Conservation (phyloP, 2,888 invertebrate species). For the Mythimna ferrago region DNA sequence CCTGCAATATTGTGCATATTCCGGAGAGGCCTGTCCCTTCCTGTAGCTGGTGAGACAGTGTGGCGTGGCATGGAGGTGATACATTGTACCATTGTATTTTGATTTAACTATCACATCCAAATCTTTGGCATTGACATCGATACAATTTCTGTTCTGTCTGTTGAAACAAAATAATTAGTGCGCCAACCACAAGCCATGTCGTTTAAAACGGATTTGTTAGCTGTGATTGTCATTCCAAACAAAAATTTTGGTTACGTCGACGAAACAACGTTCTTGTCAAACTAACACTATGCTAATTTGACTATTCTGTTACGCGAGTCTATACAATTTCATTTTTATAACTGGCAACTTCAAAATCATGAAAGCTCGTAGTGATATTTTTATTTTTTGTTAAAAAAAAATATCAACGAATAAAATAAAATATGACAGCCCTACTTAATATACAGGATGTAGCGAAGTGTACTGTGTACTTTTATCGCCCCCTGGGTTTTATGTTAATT, state of each 20-base stretch:
- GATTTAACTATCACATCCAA: background rate
- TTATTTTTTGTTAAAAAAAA: background rate
- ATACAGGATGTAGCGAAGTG: conserved; percentile 68
- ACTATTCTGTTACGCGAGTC: no score
- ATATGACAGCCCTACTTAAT: conserved; percentile 70
- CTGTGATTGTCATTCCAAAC: background rate
- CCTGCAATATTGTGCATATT: conserved; percentile 38
- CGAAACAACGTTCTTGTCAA: background rate
- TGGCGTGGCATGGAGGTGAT: background rate
- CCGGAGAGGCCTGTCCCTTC: conserved; percentile 14
- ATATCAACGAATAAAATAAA: background rate
- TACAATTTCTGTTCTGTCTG: background rate
- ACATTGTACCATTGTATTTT: conserved; percentile 4
- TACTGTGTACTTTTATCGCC: conserved; percentile 76
- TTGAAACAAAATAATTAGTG: background rate
- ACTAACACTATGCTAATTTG: background rate
- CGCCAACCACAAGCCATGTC: background rate
- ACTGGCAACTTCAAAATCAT: no score
- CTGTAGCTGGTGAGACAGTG: conserved; percentile 21
- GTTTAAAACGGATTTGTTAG: background rate
- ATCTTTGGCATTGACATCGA: conserved; percentile 4
- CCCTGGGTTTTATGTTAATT: conserved; percentile 80
- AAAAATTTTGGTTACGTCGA: background rate
- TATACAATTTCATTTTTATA: no score
- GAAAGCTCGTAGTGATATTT: background rate